Conservation (phyloP, 2,888 invertebrate species). For the Callosobruchus maculatus region DNA sequence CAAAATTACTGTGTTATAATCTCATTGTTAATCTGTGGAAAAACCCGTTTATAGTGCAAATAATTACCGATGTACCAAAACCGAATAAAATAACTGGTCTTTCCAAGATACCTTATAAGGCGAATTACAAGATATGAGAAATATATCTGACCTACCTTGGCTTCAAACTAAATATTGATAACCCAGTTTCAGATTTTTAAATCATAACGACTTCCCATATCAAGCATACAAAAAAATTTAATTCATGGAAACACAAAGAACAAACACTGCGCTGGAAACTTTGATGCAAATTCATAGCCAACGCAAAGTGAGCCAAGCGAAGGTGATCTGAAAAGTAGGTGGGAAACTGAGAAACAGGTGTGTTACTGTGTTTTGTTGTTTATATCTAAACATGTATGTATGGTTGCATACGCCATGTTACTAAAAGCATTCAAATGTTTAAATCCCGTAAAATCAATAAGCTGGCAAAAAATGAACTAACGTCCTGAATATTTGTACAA, state of each 20-base stretch:
- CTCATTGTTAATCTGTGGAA: neutral
- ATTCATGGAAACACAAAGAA: neutral
- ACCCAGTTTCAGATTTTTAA: neutral
- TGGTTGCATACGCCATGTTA: neutral
- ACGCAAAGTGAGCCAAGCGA: neutral
- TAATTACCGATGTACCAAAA: neutral
- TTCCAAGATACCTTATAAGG: neutral
- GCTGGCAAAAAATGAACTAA: no score
- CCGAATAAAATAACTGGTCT: neutral
- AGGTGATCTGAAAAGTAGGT: neutral
- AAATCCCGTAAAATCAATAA: no score
- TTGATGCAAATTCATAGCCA: neutral
- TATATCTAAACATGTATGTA: neutral
- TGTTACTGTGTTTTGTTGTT: neutral
- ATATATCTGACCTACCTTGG: neutral
- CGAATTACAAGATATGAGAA: neutral
- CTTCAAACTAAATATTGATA: neutral
- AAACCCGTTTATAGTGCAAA: neutral
- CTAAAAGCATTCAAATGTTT: no score
- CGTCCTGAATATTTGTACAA: no score
- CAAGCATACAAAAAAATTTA: neutral
- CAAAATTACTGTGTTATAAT: neutral
- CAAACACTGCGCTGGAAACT: neutral
- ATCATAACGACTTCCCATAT: neutral
- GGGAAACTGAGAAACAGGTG: neutral